Conservation (phyloP, 2,888 invertebrate species). For the Mesorhabditis belari region DNA sequence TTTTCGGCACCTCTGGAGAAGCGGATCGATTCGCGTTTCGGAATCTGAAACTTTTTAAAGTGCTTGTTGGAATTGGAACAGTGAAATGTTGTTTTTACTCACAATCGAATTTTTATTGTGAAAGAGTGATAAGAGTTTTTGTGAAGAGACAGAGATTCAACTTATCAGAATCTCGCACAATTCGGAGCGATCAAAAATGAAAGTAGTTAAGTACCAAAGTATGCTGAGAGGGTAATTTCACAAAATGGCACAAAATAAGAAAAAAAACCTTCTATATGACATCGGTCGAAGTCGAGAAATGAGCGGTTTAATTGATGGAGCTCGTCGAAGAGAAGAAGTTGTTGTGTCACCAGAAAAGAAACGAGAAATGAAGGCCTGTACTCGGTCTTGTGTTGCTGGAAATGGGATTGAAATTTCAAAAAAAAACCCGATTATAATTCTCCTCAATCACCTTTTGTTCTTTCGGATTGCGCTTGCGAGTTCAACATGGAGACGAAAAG, state of each 20-base stretch:
- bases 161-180: too few species aligned
- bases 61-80: too few species aligned
- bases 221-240: too few species aligned
- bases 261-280: constrained; percentile 22
- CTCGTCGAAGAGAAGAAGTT: constrained; percentile 16
- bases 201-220: too few species aligned
- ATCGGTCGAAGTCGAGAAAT: constrained; percentile 30
- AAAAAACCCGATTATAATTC: background rate
- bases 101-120: too few species aligned
- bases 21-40: constrained; percentile 2
- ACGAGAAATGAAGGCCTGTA: constrained; percentile 26
- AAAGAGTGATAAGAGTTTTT: too few species aligned
- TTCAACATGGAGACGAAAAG: constrained; percentile 36
- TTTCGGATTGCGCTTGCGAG: constrained; percentile 32
- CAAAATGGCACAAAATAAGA: too few species aligned
- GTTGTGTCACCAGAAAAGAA: constrained; percentile 28
- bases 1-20: background rate
- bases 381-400: constrained; percentile 25
- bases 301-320: constrained; percentile 27
- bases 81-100: too few species aligned
- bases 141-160: too few species aligned
- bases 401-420: background rate
- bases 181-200: too few species aligned
- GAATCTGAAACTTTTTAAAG: background rate
- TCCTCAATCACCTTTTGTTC: constrained; percentile 19